These are phyloP conservation scores for Chromoteleia sp. DNA, from an alignment of 2,888 invertebrate species.

Conservation along the genomic window DNA sequence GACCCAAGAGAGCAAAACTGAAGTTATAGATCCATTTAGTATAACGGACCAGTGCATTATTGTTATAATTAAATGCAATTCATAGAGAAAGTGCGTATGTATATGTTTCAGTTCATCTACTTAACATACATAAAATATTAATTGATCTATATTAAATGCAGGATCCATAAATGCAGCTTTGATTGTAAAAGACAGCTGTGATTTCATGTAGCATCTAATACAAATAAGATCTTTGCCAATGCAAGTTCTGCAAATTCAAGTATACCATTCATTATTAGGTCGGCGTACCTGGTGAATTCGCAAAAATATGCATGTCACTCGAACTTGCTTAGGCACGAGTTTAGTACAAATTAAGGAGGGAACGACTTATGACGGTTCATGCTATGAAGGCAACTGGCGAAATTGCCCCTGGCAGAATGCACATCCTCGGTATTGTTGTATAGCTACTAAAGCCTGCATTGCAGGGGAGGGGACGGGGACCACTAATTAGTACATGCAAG, in stretches of 20 bases:
- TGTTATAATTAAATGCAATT: too few relatives aligned
- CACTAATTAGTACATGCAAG: conserved; percentile 83
- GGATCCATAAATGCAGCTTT: not conserved
- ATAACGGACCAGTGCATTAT: too few relatives aligned
- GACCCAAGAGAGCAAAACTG: not conserved
- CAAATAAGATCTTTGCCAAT: conserved; percentile 64
- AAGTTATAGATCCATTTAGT: too few relatives aligned
- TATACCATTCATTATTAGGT: conserved; percentile 36
- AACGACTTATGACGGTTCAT: conserved; percentile 77
- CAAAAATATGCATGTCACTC: conserved; percentile 60
- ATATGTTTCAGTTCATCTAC: too few relatives aligned
- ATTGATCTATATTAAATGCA: not conserved
- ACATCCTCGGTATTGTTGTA: conserved; percentile 85
- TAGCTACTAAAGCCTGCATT: conserved; percentile 84
- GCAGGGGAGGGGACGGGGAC: conserved; percentile 83
- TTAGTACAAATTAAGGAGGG: conserved; percentile 78
- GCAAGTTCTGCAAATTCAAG: conserved; percentile 69
- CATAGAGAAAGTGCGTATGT: too few relatives aligned
- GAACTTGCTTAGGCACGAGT: conserved; percentile 77
- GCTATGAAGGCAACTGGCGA: conserved; percentile 84
- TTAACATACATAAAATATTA: too few relatives aligned
- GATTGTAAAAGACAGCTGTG: not conserved
- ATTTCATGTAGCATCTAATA: conserved; percentile 19
- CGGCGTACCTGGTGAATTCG: conserved; percentile 58
- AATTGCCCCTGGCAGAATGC: conserved; percentile 84